Evolutionary conservation across 1,140 invertebrate species (phyloP).

Genomic region (Bradysia coprophila): DNA sequence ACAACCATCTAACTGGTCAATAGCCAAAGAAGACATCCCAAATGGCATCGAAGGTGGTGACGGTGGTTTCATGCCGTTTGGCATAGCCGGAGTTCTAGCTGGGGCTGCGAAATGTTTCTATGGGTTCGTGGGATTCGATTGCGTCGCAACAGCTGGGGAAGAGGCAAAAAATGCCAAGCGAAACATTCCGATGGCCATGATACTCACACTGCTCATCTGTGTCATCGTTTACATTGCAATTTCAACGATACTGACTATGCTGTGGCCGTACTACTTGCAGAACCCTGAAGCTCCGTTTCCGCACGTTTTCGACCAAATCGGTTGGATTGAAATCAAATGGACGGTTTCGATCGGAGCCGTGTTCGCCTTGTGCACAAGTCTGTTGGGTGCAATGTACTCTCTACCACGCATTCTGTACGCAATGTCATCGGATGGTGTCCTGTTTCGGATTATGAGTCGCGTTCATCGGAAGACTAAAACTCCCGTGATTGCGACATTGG

Average conservation of each 20-base stretch:
- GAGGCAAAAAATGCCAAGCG: conserved; percentile 76
- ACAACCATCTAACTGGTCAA: conserved; percentile 65
- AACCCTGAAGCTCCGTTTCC: conserved; percentile 69
- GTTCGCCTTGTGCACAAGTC: conserved; percentile 54
- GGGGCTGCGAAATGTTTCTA: conserved; percentile 85
- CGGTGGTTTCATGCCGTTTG: conserved; percentile 73
- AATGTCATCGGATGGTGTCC: conserved; percentile 74
- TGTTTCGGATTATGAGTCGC: conserved; percentile 52
- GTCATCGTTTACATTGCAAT: conserved; percentile 73
- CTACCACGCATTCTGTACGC: conserved; percentile 74
- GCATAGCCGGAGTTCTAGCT: conserved; percentile 54
- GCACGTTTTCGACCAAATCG: conserved; percentile 53
- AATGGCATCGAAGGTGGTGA: conserved; percentile 41
- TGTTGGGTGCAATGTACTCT: conserved; percentile 81
- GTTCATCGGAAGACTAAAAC: conserved; percentile 59
- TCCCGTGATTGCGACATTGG: conserved; percentile 60
- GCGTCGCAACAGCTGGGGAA: conserved; percentile 67
- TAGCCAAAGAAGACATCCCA: conserved; percentile 34
- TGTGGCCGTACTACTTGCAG: conserved; percentile 76
- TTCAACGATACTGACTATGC: conserved; percentile 72
- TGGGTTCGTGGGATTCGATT: conserved; percentile 82
- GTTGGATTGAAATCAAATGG: conserved; percentile 49
- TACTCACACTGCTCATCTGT: conserved; percentile 57
- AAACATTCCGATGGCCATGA: conserved; percentile 72
- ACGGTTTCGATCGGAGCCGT: conserved; percentile 74